Conservation (phyloP, 1,140 invertebrate species). For the Penaeus vannamei region DNA sequence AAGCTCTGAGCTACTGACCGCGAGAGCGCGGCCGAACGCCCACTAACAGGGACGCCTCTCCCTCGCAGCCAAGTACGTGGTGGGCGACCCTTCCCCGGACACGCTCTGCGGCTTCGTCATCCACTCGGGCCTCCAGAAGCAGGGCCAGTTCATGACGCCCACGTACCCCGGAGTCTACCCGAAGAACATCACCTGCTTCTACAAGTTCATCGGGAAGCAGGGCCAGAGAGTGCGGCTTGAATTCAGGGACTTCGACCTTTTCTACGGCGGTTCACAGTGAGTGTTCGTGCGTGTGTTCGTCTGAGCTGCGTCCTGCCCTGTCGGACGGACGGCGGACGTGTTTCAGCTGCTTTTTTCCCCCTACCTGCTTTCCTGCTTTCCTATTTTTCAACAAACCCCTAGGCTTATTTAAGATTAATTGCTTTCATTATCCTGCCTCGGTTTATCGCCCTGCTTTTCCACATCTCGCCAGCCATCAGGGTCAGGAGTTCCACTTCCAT, state of each 20-base stretch:
- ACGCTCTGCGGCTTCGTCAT: constrained; percentile 86
- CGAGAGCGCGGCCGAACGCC: background rate
- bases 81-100: constrained; percentile 85
- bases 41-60: constrained; percentile 1
- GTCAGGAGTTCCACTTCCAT: too few species aligned
- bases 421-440: too few species aligned
- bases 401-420: too few species aligned
- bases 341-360: too few species aligned
- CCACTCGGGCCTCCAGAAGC: constrained; percentile 81
- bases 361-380: too few species aligned
- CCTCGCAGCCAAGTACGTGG: constrained; percentile 81
- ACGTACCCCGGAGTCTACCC: constrained; percentile 99
- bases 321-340: background rate
- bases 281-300: constrained; percentile 71
- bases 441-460: too few species aligned
- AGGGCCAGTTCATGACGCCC: constrained; percentile 92
- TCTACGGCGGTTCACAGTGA: constrained; percentile 98
- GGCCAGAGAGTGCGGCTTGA: constrained; percentile 94
- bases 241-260: constrained; percentile 98
- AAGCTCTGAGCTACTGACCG: too few species aligned
- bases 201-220: constrained; percentile 91
- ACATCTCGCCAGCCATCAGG: too few species aligned
- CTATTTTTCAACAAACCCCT: too few species aligned
- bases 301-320: too few species aligned
- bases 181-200: constrained; percentile 93